Percentiles rank a stretch among this genome's conserved stretches.
These are phyloP conservation scores for Pygocentrus nattereri DNA, from an alignment of 2,797 vertebrate genomes.

Conservation along the genomic window DNA sequence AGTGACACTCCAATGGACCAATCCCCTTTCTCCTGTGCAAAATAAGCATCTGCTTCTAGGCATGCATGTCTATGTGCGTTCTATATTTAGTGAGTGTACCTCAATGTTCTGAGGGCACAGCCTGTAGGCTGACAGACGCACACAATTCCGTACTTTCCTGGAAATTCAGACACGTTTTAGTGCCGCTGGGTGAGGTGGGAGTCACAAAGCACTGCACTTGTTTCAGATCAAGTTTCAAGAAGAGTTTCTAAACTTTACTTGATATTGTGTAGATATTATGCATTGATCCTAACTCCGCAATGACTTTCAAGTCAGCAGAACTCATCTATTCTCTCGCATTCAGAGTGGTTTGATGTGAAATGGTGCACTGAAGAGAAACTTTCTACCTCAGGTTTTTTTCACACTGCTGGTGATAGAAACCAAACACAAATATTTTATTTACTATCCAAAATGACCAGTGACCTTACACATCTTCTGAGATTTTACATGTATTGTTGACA, in stretches of 20 bases:
- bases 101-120: neutral
- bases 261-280: neutral
- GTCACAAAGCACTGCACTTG: neutral
- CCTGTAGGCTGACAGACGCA: neutral
- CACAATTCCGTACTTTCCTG: neutral
- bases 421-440: too few species aligned
- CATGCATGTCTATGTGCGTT: neutral
- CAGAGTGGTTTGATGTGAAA: too few species aligned
- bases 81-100: slow-evolving; percentile 41
- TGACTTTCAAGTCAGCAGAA: too few species aligned
- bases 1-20: neutral
- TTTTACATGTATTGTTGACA: too few species aligned
- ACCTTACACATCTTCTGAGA: too few species aligned
- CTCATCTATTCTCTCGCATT: too few species aligned
- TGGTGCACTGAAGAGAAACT: too few species aligned
- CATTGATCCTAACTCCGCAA: too few species aligned
- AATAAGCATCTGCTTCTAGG: neutral
- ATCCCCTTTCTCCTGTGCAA: slow-evolving; percentile 2
- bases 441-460: too few species aligned
- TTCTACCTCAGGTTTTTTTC: too few species aligned
- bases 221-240: neutral
- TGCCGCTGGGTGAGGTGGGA: neutral
- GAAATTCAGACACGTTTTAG: neutral
- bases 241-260: neutral
- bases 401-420: too few species aligned